Base-by-base conservation (phyloP, 2,888 invertebrate genomes). In the Brachycybe producta region DNA sequence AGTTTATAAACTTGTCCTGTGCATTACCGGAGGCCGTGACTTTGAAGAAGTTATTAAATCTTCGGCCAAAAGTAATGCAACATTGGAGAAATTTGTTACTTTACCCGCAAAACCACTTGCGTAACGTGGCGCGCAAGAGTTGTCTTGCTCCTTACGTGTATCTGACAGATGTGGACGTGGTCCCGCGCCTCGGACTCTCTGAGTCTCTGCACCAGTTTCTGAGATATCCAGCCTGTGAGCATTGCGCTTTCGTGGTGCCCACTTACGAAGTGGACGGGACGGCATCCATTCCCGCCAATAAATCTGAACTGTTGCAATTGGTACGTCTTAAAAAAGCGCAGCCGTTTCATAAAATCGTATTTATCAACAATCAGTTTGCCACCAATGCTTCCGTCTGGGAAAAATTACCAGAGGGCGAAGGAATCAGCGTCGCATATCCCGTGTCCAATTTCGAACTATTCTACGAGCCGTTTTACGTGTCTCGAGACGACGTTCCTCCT, bases 381-480 rank as follows among this genome's bases (percentile, higher is more conserved):
- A 90, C 88, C 0, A 90, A 91, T 68, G 87, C 88, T 66, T 77
- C 84, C 34, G 80, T 79, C 86, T 84, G 61, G 61, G 60, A 61
- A 38, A 56, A 49, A 13, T 51, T 58, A 15, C 54, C 59, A 1
- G 49, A 55, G 21, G 44, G 41, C 2, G 43, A 38, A 11, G 35
- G 17, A 11, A 76, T 84, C 2, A 80, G 80, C 64, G 73, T 88
- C 44, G 87, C 84, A 62, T 87, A 90, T 68, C 78, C 80, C 60
- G 87, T 90, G 53, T 86, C 85, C 8, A 73, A 73, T 60, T 74
- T 73, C 55, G 78, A 78, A 70, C 80, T 88, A 64, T 77, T 88
- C 54, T 91, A 90, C 69, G 90, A 91, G 69, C 90, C 90, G 0
- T 90, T 90, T 70, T 91, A 88, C 70, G 82, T 90, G 49, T 81